These are phyloP conservation scores for Malthinus seriepunctatus DNA, from an alignment of 2,888 invertebrate species.

Conservation along the genomic window DNA sequence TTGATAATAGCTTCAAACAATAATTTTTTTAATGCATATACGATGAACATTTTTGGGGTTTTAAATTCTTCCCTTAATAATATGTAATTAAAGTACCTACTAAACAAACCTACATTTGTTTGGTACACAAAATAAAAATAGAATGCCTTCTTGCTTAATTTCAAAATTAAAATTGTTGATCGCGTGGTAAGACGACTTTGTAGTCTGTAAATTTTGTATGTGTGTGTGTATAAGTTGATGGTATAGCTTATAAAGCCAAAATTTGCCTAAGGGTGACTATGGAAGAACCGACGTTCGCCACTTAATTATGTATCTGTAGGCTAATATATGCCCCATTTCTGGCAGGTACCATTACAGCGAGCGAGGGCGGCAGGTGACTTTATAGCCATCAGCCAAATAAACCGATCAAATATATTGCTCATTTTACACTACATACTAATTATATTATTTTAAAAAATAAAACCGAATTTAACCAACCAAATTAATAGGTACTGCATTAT, in stretches of 20 bases:
- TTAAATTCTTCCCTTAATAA: no score
- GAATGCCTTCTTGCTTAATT: no score
- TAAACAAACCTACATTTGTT: no score
- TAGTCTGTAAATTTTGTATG: neutral
- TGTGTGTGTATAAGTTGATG: neutral
- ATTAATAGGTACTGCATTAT: constrained; percentile 13
- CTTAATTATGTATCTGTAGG: constrained; percentile 46
- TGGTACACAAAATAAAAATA: no score
- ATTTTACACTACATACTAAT: constrained; percentile 37
- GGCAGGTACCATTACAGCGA: constrained; percentile 40
- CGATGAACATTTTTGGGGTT: no score
- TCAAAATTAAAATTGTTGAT: no score
- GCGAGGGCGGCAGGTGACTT: constrained; percentile 41
- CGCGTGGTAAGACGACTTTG: neutral
- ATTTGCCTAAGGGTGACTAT: constrained; percentile 36
- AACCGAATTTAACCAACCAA: constrained; percentile 13
- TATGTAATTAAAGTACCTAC: no score
- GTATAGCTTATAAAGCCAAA: constrained; percentile 36
- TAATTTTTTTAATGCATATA: no score
- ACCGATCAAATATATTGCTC: constrained; percentile 35
- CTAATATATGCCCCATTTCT: constrained; percentile 46
- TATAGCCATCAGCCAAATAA: constrained; percentile 33
- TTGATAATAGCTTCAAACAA: no score
- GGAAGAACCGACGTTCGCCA: constrained; percentile 42
- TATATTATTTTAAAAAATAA: constrained; percentile 28